These are phyloP conservation scores for Chelonoidis abingdonii DNA, from an alignment of 2,113 vertebrate genomes.

Conservation along the genomic window DNA sequence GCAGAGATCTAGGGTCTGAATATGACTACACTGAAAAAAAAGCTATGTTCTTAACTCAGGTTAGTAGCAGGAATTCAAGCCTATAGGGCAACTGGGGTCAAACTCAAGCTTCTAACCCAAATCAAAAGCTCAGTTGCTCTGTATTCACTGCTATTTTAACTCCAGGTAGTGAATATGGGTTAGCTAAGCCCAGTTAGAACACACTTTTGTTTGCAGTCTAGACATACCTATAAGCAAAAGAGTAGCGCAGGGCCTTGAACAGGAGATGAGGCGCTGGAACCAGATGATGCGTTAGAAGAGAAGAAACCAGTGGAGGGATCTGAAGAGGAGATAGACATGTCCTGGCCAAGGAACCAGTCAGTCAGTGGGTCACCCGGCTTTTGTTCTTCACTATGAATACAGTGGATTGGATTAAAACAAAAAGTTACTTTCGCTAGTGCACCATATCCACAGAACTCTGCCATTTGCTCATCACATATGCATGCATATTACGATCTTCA, in stretches of 20 bases:
- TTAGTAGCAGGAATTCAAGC: neutral
- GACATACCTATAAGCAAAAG: neutral
- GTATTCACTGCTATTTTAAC: neutral
- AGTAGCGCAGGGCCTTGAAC: neutral
- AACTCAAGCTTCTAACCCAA: no score
- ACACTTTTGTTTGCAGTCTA: neutral
- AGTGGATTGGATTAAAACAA: neutral
- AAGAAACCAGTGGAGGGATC: neutral
- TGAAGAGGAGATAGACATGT: neutral
- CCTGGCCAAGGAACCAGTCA: neutral
- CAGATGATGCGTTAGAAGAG: neutral
- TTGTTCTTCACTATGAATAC: neutral
- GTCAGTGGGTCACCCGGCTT: neutral
- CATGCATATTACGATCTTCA: rapidly evolving
- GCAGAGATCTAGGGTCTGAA: neutral
- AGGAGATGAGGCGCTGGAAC: neutral
- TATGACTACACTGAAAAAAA: neutral
- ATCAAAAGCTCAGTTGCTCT: neutral
- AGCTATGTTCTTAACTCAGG: neutral
- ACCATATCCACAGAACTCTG: neutral
- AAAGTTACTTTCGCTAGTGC: neutral
- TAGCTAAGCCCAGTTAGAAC: neutral
- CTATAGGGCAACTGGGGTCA: neutral
- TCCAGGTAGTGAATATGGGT: neutral
- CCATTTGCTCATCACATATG: neutral